Evolutionary conservation across 1,140 invertebrate genomes (phyloP).

Genomic region (Archivesica marissinica): DNA sequence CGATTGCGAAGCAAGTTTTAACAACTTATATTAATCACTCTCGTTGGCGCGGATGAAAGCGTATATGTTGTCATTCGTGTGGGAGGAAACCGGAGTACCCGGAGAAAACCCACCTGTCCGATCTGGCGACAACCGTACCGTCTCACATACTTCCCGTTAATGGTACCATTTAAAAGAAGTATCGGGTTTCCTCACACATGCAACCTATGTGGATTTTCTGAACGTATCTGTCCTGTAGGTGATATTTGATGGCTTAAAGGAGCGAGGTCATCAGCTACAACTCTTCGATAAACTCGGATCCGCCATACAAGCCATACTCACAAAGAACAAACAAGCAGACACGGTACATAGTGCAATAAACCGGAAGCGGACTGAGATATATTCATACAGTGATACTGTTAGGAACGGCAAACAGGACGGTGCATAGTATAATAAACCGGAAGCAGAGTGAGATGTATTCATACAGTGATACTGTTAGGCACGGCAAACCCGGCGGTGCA

Average conservation of each 20-base stretch:
- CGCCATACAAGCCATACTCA: constrained; percentile 1
- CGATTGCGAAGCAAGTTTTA: too few species aligned
- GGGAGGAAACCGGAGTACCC: too few species aligned
- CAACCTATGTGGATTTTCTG: too few species aligned
- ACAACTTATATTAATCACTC: too few species aligned
- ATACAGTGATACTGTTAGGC: constrained; percentile 10
- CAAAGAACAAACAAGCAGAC: constrained; percentile 4
- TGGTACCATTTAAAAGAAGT: too few species aligned
- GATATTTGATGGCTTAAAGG: constrained; percentile 2
- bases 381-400: constrained; percentile 11
- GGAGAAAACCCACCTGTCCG: too few species aligned
- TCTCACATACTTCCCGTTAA: too few species aligned
- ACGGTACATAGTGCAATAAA: neutral
- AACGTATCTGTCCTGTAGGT: too few species aligned
- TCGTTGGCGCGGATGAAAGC: too few species aligned
- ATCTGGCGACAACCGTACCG: too few species aligned
- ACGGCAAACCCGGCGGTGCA: neutral
- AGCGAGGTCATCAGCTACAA: constrained; percentile 16
- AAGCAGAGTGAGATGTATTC: constrained; percentile 1
- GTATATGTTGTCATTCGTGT: too few species aligned
- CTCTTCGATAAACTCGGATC: neutral
- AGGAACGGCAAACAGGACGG: constrained; percentile 3
- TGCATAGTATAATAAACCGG: neutral
- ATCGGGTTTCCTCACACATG: too few species aligned
- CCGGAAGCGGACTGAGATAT: neutral